These are phyloP conservation scores for Entelurus aequoreus DNA, from an alignment of 2,113 vertebrate species.

Conservation along the genomic window DNA sequence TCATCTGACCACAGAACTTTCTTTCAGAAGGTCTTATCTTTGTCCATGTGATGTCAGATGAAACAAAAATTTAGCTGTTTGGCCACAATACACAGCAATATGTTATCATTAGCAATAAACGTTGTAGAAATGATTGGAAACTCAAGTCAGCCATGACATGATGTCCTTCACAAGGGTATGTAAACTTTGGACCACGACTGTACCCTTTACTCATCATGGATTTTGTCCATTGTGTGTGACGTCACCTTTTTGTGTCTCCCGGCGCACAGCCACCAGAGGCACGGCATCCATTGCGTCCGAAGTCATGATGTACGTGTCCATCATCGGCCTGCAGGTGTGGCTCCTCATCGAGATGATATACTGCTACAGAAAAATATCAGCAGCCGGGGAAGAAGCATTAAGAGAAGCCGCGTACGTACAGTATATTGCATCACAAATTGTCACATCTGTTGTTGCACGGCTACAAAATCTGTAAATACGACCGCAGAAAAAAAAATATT, in stretches of 20 bases:
- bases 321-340: slow-evolving; percentile 88
- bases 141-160: too few species aligned
- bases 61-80: too few species aligned
- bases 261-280: slow-evolving; percentile 75
- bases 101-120: too few species aligned
- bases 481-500: neutral
- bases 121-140: too few species aligned
- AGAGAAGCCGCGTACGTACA: slow-evolving; percentile 82
- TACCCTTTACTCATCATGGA: too few species aligned
- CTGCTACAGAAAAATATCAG: slow-evolving; percentile 84
- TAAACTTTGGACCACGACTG: too few species aligned
- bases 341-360: slow-evolving; percentile 91
- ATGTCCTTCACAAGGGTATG: too few species aligned
- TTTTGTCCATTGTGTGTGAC: too few species aligned
- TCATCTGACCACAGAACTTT: too few species aligned
- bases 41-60: too few species aligned
- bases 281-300: slow-evolving; percentile 85
- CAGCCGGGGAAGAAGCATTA: slow-evolving; percentile 79
- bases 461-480: neutral
- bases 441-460: neutral
- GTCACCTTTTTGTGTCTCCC: neutral
- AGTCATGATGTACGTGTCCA: slow-evolving; percentile 92
- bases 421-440: neutral
- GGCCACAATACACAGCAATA: too few species aligned
- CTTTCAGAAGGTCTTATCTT: too few species aligned